These are phyloP conservation scores for Carapus acus DNA, from an alignment of 2,797 vertebrate genomes.

Conservation along the genomic window DNA sequence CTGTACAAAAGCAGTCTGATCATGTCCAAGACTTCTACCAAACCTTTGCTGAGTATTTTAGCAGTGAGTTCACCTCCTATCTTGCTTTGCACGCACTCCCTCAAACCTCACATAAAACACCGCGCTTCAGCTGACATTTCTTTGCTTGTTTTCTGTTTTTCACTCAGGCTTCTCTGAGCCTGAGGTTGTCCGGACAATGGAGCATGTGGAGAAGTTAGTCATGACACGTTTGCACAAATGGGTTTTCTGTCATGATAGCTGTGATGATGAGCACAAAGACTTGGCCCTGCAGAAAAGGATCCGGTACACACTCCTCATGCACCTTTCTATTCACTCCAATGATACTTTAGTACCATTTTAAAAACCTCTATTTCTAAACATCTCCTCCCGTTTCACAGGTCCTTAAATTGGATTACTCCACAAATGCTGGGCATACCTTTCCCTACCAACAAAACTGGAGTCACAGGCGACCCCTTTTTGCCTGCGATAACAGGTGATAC, in stretches of 20 bases:
- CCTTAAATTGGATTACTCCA: constrained; percentile 77
- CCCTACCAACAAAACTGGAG: constrained; percentile 53
- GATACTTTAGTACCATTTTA: not conserved
- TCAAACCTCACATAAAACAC: too few species aligned
- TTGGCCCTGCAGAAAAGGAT: constrained; percentile 73
- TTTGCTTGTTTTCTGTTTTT: too few species aligned
- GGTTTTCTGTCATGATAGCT: constrained; percentile 78
- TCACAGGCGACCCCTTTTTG: constrained; percentile 68
- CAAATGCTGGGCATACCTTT: constrained; percentile 75
- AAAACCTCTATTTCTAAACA: not conserved
- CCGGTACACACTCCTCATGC: constrained; percentile 57
- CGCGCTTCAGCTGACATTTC: too few species aligned
- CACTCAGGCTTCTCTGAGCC: constrained; percentile 68
- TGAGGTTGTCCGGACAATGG: constrained; percentile 71
- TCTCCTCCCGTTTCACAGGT: constrained; percentile 66
- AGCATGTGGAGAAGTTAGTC: constrained; percentile 77
- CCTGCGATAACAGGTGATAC: constrained; percentile 73
- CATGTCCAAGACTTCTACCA: constrained; percentile 77
- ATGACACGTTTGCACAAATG: constrained; percentile 79
- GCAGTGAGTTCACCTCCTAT: constrained; percentile 54
- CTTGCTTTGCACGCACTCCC: not conserved
- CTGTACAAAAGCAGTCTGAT: constrained; percentile 74
- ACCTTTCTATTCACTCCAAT: not conserved
- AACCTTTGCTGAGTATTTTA: constrained; percentile 68
- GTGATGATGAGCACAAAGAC: constrained; percentile 77